phyloP scores from a whole-genome alignment of 1,140 invertebrate species.

The Zeugodacus cucurbitae region DNA sequence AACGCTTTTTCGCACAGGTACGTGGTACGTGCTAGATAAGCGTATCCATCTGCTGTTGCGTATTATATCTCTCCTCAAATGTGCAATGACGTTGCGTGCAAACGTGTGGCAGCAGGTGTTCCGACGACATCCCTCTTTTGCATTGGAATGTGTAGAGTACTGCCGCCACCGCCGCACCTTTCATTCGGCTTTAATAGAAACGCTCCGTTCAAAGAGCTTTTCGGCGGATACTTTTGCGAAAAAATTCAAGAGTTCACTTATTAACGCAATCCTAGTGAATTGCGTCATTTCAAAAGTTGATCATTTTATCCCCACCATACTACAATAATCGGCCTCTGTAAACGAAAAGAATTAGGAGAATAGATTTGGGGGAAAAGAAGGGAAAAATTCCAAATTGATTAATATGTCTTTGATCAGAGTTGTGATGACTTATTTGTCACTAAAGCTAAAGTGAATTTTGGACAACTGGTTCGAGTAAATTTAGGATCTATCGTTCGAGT shows the following conservation, averaged over 20 bases:
- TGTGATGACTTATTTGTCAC: slow-evolving; percentile 11
- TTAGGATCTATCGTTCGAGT: background rate
- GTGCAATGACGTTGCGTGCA: background rate
- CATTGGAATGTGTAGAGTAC: slow-evolving; percentile 44
- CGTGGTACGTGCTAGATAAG: background rate
- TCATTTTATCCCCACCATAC: slow-evolving; percentile 65
- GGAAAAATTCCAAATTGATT: slow-evolving; percentile 61
- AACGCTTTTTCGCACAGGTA: slow-evolving; percentile 7
- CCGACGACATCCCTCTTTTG: slow-evolving; percentile 42
- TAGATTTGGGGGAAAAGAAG: slow-evolving; percentile 48
- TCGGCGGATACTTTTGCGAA: background rate
- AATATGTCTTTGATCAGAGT: slow-evolving; percentile 51
- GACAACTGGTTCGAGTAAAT: background rate
- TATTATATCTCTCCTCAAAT: slow-evolving; percentile 4
- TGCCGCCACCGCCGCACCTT: slow-evolving; percentile 41
- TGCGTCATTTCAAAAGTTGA: slow-evolving; percentile 35
- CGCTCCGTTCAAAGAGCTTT: background rate
- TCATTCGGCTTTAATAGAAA: slow-evolving; percentile 15
- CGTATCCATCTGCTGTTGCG: background rate
- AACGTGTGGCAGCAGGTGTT: background rate
- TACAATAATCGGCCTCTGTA: slow-evolving; percentile 66
- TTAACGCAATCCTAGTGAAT: slow-evolving; percentile 13
- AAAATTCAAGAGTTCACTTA: slow-evolving; percentile 34
- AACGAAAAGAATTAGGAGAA: slow-evolving; percentile 61
- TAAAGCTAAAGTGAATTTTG: slow-evolving; percentile 30